Evolutionary conservation across 1,140 invertebrate species (phyloP), one percentile per base, ranked within the genome.

Genomic region (Drosophila takahashii): DNA sequence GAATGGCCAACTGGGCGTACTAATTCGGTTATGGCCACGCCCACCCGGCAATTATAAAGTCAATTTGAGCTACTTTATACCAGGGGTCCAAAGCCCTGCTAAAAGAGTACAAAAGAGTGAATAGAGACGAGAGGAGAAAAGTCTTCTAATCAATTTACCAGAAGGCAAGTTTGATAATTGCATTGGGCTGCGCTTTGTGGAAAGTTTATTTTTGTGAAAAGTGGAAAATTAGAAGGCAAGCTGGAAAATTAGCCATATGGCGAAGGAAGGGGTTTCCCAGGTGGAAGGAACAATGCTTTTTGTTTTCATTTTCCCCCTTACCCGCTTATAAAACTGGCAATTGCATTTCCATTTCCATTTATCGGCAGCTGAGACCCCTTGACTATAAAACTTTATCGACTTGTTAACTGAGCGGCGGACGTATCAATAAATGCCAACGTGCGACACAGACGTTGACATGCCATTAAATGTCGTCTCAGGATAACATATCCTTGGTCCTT

Each of bases 331-430:
- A 45, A 22, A 50, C 64, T 64, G 57, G 34, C 75, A 83, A 86
- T 89, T 76, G 79, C 47, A 72, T 83, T 89, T 64, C 71, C 61
- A 79, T 86, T 86, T 79, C 69, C 56, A 71, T 83, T 83, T 83
- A 75, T 71, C 59, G 66, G 70, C 83, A 86, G 83, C 84, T 86
- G 83, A 79, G 66, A 47, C 70, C 58, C 70, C 57, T 58, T 60
- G 45, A 71, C 84, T 70, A 89, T 87, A 87, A 87, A 87, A 87
- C 44, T 87, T 89, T 89, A 87, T 87, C 84, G 83, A 72, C 71
- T 83, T 86, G 83, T 83, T 86, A 87, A 87, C 80, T 76, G 66
- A 66, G 83, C 76, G 61, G 60, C 79, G 77, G 61, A 62, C 79
- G 77, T 86, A 81, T 87, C 79, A 84, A 73, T 77, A 84, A 89